Evolutionary conservation across 1,140 invertebrate genomes (phyloP).

Genomic region (Drosophila guanche): DNA sequence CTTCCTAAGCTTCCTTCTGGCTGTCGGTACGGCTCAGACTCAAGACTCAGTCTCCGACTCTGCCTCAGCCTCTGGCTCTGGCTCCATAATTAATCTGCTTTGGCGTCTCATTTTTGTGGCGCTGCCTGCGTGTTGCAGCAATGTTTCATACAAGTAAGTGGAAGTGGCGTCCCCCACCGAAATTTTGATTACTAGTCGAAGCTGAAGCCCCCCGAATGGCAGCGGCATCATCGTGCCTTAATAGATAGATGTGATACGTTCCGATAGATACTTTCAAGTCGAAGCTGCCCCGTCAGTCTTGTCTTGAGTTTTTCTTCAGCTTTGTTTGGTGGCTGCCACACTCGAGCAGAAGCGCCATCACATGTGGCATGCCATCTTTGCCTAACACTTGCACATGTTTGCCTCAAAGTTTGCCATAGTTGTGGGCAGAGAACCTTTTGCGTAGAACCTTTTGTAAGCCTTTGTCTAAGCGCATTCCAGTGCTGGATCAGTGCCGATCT

Average conservation of each 20-base stretch:
- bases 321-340: conserved; percentile 57
- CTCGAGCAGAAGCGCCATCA: conserved; percentile 60
- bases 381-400: conserved; percentile 43
- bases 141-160: conserved; percentile 57
- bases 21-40: conserved; percentile 39
- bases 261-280: conserved; percentile 64
- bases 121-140: conserved; percentile 73
- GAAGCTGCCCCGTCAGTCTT: conserved; percentile 12
- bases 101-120: conserved; percentile 52
- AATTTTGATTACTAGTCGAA: conserved; percentile 66
- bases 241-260: conserved; percentile 35
- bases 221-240: conserved; percentile 35
- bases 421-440: conserved; percentile 29
- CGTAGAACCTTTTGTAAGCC: conserved; percentile 50
- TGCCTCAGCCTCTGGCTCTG: conserved; percentile 21
- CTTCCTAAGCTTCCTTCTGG: conserved; percentile 68
- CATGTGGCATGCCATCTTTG: conserved; percentile 57
- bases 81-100: conserved; percentile 78
- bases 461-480: conserved; percentile 35
- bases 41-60: conserved; percentile 16
- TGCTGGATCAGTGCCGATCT: conserved; percentile 29
- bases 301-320: conserved; percentile 10
- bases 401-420: neutral
- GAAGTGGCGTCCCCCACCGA: conserved; percentile 54
- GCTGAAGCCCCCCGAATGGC: conserved; percentile 48